A percentile compares a stretch with the other conserved stretches of the same genome.
Conservation (phyloP, 2,888 invertebrate genomes). For the Lasioglossum lativentre region DNA sequence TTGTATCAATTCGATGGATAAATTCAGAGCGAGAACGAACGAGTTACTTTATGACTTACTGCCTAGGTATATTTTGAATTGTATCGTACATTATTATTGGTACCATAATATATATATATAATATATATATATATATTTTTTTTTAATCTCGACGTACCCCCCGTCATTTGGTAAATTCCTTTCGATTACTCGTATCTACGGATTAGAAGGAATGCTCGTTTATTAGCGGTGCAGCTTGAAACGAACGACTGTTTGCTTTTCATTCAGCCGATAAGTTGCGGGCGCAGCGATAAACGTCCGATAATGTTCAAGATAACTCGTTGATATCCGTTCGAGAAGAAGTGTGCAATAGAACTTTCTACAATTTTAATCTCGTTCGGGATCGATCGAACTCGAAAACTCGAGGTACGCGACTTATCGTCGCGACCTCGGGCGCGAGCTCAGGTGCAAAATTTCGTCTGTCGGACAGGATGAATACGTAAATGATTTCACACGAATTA, state of each 20-base stretch:
- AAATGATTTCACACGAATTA: too few species aligned
- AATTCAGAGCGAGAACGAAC: background rate
- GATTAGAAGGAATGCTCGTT: conserved; percentile 29
- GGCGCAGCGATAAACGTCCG: conserved; percentile 58
- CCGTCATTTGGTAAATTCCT: background rate
- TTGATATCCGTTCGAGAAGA: background rate
- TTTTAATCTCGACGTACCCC: background rate
- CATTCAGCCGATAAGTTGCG: conserved; percentile 53
- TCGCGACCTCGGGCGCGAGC: background rate
- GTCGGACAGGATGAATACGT: background rate
- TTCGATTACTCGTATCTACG: conserved; percentile 5
- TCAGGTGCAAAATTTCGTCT: background rate
- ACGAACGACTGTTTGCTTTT: conserved; percentile 45
- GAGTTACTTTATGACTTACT: background rate
- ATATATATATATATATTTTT: too few species aligned
- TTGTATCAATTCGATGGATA: background rate
- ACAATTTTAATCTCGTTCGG: conserved; percentile 22
- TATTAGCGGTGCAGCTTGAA: conserved; percentile 19
- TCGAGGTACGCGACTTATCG: background rate
- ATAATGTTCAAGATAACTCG: conserved; percentile 36
- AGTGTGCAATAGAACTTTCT: background rate
- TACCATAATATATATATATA: background rate
- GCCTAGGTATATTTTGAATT: background rate
- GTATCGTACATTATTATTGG: background rate
- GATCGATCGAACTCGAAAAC: background rate